Evolutionary conservation across 2,888 invertebrate species (phyloP).

Genomic region (Brachynemurus nebulosus): DNA sequence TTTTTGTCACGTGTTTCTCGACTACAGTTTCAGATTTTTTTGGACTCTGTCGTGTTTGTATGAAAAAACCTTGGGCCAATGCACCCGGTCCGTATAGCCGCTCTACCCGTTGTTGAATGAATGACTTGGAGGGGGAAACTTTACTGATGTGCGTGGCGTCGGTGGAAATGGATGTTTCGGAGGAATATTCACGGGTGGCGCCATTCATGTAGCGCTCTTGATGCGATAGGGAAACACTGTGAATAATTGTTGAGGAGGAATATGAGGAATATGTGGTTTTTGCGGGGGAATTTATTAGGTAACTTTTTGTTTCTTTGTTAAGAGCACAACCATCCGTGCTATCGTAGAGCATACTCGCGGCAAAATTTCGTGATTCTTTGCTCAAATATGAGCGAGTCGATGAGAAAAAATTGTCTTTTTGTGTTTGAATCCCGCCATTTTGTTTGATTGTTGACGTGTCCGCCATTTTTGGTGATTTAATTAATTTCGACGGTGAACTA

Average conservation of each 20-base stretch:
- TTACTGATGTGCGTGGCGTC: no score
- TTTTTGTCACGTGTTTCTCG: background rate
- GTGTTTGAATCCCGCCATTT: no score
- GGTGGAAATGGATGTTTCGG: conserved; percentile 18
- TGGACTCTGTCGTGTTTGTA: conserved; percentile 32
- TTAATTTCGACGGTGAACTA: background rate
- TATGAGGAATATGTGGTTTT: no score
- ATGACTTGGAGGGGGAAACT: conserved; percentile 50
- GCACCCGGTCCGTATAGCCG: conserved; percentile 79
- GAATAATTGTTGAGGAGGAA: no score
- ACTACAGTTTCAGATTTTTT: background rate
- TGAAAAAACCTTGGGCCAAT: conserved; percentile 71
- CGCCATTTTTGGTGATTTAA: background rate
- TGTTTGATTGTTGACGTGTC: background rate
- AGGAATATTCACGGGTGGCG: conserved; percentile 13
- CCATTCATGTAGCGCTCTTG: conserved; percentile 14
- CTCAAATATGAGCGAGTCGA: conserved; percentile 22
- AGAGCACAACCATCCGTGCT: conserved; percentile 19
- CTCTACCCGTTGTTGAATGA: conserved; percentile 81
- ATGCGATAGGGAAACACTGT: conserved; percentile 24
- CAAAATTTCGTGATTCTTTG: conserved; percentile 20
- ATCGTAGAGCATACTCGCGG: conserved; percentile 22
- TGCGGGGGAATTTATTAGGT: no score
- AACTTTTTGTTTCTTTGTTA: no score
- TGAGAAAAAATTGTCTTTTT: no score